phyloP scores from a whole-genome alignment of 2,113 vertebrate genomes.

The Platysteira castanea region DNA sequence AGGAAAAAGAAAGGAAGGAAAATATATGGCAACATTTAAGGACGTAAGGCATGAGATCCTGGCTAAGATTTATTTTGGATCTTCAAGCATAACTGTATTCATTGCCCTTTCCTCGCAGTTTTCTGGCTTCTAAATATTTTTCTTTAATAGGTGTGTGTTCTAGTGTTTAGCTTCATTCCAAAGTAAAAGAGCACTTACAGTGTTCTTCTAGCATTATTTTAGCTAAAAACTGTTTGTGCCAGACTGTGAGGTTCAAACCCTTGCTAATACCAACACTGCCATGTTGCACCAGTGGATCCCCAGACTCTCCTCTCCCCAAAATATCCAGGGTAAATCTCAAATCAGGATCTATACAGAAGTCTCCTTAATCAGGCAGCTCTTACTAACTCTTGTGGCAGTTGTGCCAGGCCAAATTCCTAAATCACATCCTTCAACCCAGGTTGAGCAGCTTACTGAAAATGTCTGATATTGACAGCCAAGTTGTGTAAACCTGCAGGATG shows the following conservation, averaged over 20 bases:
- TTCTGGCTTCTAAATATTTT: not conserved
- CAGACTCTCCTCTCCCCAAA: not conserved
- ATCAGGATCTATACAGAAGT: not conserved
- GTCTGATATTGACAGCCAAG: not conserved
- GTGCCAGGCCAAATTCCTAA: not conserved
- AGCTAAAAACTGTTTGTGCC: not conserved
- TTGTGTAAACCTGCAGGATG: not conserved
- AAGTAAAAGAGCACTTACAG: not conserved
- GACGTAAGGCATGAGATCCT: not conserved
- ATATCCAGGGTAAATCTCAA: not conserved
- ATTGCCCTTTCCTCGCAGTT: not conserved
- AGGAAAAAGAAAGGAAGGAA: not conserved
- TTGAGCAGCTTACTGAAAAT: not conserved
- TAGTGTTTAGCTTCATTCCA: not conserved
- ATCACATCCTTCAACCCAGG: not conserved
- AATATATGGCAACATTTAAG: not conserved
- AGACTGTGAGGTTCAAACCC: not conserved
- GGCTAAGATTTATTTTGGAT: not conserved
- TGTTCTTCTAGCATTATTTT: not conserved
- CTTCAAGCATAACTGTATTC: not conserved
- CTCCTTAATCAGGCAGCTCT: not conserved
- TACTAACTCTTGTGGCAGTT: not conserved
- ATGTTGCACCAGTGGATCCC: not conserved
- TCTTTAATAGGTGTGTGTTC: rapidly evolving
- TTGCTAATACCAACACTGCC: not conserved